phyloP scores from a whole-genome alignment of 2,888 invertebrate species.

The Dryococelus australis region DNA sequence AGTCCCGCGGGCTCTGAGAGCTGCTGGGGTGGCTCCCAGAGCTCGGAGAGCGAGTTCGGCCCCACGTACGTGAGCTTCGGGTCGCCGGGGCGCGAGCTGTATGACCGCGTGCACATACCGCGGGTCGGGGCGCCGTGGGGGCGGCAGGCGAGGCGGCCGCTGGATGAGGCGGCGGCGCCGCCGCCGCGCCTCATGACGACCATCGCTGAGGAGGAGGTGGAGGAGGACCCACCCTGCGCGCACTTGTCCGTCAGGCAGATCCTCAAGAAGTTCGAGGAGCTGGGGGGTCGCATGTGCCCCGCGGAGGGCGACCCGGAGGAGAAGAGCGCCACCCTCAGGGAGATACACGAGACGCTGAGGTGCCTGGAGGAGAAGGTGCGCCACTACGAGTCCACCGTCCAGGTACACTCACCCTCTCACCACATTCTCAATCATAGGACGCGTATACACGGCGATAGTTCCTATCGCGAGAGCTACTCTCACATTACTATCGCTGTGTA shows the following conservation, averaged over 20 bases:
- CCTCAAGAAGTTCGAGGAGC: constrained; percentile 79
- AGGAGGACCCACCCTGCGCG: constrained; percentile 56
- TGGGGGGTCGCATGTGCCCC: constrained; percentile 55
- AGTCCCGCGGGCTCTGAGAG: constrained; percentile 34
- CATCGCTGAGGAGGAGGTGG: constrained; percentile 75
- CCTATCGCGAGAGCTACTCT: no score
- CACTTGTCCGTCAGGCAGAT: constrained; percentile 86
- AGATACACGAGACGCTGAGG: constrained; percentile 59
- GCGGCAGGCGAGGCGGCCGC: neutral
- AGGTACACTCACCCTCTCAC: neutral
- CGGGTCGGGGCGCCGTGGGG: neutral
- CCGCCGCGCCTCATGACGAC: constrained; percentile 70
- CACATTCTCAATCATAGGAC: no score
- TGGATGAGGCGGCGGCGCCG: constrained; percentile 29
- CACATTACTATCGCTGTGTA: no score
- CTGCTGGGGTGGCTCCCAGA: neutral
- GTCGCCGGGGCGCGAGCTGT: neutral
- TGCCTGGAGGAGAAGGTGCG: constrained; percentile 59
- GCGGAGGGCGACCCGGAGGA: constrained; percentile 50
- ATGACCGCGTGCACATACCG: neutral
- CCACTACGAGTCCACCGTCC: constrained; percentile 41
- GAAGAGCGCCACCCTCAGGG: constrained; percentile 58
- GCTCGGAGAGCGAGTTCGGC: neutral
- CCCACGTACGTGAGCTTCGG: neutral
- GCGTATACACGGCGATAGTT: no score